Evolutionary conservation across 2,888 invertebrate species (phyloP), one percentile per base, ranked within the genome.

Genomic region (Drymonia ruficornis): DNA sequence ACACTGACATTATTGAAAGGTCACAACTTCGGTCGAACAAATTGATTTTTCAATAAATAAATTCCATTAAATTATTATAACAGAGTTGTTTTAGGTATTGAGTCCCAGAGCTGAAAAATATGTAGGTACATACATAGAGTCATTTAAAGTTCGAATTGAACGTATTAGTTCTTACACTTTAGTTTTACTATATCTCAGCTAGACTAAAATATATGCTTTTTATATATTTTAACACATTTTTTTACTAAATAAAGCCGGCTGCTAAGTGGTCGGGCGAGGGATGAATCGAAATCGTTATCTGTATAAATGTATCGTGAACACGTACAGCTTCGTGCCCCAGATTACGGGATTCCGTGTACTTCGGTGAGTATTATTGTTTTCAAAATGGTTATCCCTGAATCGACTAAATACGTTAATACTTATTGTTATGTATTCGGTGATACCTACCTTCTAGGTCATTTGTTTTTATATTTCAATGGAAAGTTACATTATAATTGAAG

Each of bases 281-380:
- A 47, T 62, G 59, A 62, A 64, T 67, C 46, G 51, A 61, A 61
- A 56, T 58, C 53, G 50, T 61, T 61, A 59, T 59, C 63, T 66
- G 46, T 59, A 47, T 52, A 56, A 63, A 66, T 55, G 53, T 63
- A 55, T 66, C 52, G 55, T 56, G 56, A 63, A 66, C 56, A 63
- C 63, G 66, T 62, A 55, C 59, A 43, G 52, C 49, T 62, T 49
- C 50, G 36, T 57, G 53, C 49, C 50, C 40, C 16, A 52, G 55
- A 57, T 59, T 55, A 52, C 42, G 47, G 46, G 42, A 53, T 57
- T 40, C 51, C 53, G 51, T 50, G 48, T 56, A 53, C 56, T 56
- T 44, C 50, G 50, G 46, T 31, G 42, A 53, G 49, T 59, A 53
- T 57, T 59, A 56, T 65, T 65, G 53, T 61, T 65, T 61, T 56